Base-by-base conservation (phyloP, 1,140 invertebrate genomes). In the Tachypleus tridentatus region DNA sequence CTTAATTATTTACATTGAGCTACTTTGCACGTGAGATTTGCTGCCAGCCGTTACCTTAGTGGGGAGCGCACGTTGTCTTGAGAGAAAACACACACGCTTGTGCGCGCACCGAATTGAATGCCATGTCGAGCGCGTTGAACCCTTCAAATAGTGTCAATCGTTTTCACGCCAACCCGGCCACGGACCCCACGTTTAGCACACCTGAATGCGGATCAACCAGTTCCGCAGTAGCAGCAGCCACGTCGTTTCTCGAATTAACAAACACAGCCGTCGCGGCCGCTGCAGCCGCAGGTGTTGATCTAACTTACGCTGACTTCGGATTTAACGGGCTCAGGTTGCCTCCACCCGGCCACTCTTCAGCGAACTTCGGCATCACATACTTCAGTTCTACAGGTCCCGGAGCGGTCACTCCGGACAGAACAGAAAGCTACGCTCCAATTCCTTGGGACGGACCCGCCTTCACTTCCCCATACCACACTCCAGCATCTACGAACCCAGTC, bases 111-210 rank as follows among this genome's bases (percentile, higher is more conserved):
- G 29, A 29, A 29, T 29, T 29, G 29, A 29, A 29, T 29, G 29
- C 29, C 63, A 67, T 67, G 66, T 67, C 66, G 63, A 63, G 66
- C 63, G 66, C 66, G 62, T 62, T 67, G 62, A 67, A 67, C 66
- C 66, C 66, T 63, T 67, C 66, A 67, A 64, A 51, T 63, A 61
- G 66, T 56, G 66, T 67, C 67, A 68, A 65, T 65, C 67, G 67
- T 63, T 68, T 68, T 65, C 67, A 65, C 64, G 67, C 64, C 56
- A 60, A 57, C 60, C 10, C 66, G 56, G 66, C 66, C 52, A 54
- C 63, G 53, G 51, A 51, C 10, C 56, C 63, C 60, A 62, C 56
- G 58, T 67, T 64, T 56, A 57, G 29, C 66, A 60, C 66, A 67
- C 66, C 66, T 67, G 66, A 67, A 54, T 67, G 66, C 62, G 59